Percentiles rank a stretch among this genome's conserved stretches.
Conservation (phyloP, 1,140 invertebrate genomes). For the Drosophila nannoptera region DNA sequence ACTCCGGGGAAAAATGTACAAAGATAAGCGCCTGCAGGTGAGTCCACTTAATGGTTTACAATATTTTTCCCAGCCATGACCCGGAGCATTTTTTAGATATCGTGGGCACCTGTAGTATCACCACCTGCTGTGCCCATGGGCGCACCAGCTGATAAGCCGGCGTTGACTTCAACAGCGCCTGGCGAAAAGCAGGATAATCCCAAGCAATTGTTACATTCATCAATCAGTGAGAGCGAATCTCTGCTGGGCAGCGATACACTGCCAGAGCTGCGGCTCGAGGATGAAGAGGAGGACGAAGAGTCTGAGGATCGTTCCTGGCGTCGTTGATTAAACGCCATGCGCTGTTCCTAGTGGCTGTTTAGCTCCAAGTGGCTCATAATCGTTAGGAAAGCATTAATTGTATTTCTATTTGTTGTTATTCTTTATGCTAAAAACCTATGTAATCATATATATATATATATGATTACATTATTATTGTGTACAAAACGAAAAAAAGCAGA, state of each 20-base stretch:
- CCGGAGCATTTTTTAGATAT: slow-evolving; percentile 47
- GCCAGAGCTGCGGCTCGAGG: slow-evolving; percentile 75
- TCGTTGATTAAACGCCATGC: slow-evolving; percentile 71
- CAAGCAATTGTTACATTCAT: slow-evolving; percentile 56
- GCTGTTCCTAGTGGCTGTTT: slow-evolving; percentile 35
- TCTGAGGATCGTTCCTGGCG: slow-evolving; percentile 78
- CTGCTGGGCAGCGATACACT: slow-evolving; percentile 66
- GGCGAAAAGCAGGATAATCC: slow-evolving; percentile 45
- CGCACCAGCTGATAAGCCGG: slow-evolving; percentile 55
- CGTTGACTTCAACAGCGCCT: slow-evolving; percentile 1
- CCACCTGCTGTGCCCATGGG: slow-evolving; percentile 48
- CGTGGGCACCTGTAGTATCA: slow-evolving; percentile 72
- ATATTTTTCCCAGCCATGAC: neutral
- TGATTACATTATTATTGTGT: slow-evolving; percentile 31
- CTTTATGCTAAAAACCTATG: slow-evolving; percentile 52
- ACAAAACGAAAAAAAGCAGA: slow-evolving; percentile 23
- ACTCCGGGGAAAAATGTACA: slow-evolving; percentile 75
- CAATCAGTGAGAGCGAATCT: slow-evolving; percentile 67
- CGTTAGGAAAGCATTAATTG: slow-evolving; percentile 56
- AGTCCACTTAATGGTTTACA: neutral
- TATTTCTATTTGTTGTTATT: slow-evolving; percentile 74
- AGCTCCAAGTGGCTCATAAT: slow-evolving; percentile 49
- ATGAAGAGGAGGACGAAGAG: slow-evolving; percentile 78
- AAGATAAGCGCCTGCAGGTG: slow-evolving; percentile 77
- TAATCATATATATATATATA: slow-evolving; percentile 7